A percentile compares a stretch with the other conserved stretches of the same genome.
These are phyloP conservation scores for Vulpes ferrilata DNA, from an alignment of 2,113 vertebrate species.

Conservation along the genomic window DNA sequence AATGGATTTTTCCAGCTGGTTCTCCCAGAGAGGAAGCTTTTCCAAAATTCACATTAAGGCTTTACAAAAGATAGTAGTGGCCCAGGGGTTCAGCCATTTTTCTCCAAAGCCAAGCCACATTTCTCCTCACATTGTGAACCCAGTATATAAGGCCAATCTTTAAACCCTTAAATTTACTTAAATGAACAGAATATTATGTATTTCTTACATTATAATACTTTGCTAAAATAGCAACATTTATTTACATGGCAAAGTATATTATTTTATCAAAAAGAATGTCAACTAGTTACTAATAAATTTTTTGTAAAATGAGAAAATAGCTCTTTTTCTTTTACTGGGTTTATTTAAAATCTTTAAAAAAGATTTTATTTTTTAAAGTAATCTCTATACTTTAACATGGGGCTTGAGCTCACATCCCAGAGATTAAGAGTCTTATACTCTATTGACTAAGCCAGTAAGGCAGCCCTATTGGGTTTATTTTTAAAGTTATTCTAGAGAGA, in stretches of 20 bases:
- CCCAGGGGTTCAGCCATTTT: background rate
- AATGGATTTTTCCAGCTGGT: background rate
- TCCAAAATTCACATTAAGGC: background rate
- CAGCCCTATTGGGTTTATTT: background rate
- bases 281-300: background rate
- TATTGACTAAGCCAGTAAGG: background rate
- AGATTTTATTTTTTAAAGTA: background rate
- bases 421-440: background rate
- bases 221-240: constrained; percentile 18
- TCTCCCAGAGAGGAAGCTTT: background rate
- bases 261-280: background rate
- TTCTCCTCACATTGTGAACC: background rate
- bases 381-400: background rate
- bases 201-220: constrained; percentile 5
- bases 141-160: background rate
- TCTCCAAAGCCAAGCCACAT: background rate
- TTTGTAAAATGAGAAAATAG: background rate
- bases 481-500: background rate
- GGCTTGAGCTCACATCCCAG: background rate
- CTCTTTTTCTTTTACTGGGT: background rate
- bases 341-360: background rate
- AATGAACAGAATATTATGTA: background rate
- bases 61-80: background rate
- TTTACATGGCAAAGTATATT: background rate
- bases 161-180: background rate